Evolutionary conservation across 2,888 invertebrate genomes (phyloP).

Genomic region (Eupithecia vulgata): DNA sequence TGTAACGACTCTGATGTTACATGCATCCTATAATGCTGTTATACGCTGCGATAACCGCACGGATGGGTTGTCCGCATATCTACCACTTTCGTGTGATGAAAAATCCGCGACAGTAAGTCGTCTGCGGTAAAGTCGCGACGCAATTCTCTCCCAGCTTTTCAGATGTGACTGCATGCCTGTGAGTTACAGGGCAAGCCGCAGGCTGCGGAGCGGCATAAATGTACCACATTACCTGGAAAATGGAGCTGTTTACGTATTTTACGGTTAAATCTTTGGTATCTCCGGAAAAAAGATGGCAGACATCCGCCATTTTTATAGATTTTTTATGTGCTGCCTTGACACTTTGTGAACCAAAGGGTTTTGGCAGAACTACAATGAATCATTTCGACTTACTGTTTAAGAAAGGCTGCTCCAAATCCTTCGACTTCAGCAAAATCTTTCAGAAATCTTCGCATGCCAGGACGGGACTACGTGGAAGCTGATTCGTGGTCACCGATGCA

Average conservation of each 20-base stretch:
- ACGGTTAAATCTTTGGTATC: not conserved
- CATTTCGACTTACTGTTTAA: not conserved
- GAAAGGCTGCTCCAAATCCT: no score
- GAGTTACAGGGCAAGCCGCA: constrained; percentile 32
- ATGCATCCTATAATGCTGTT: no score
- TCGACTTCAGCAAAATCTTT: no score
- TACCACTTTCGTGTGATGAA: no score
- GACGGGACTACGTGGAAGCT: no score
- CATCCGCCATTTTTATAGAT: not conserved
- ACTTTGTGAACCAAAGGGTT: not conserved
- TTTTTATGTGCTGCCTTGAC: not conserved
- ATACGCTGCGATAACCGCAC: no score
- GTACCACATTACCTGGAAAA: constrained; percentile 19
- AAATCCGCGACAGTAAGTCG: not conserved
- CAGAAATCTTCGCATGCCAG: no score
- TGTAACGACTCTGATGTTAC: no score
- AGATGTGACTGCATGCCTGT: constrained; percentile 34
- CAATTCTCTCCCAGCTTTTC: constrained; percentile 3
- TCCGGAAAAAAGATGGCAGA: not conserved
- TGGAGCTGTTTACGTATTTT: constrained; percentile 1
- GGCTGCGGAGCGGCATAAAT: constrained; percentile 17
- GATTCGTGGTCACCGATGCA: no score
- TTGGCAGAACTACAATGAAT: not conserved
- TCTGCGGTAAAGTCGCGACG: not conserved
- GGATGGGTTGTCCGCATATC: no score